A percentile compares a stretch with the other conserved stretches of the same genome.
Conservation (phyloP, 2,888 invertebrate species). For the Erebia ligea region DNA sequence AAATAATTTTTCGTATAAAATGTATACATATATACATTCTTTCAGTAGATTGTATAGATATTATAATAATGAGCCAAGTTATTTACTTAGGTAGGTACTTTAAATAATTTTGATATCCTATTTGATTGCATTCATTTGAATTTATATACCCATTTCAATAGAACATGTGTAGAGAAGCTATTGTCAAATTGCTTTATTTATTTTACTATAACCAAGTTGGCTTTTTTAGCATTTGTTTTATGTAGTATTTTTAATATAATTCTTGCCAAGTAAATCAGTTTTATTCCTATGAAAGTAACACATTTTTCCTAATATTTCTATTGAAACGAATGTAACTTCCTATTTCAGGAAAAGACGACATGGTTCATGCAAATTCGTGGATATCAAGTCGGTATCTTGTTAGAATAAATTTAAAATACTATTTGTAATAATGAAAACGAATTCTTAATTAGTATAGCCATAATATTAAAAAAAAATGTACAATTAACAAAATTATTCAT, state of each 20-base stretch:
- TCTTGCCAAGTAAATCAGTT: too few relatives aligned
- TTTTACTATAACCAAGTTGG: not conserved
- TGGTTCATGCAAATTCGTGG: not conserved
- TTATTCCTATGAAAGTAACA: too few relatives aligned
- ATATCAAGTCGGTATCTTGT: too few relatives aligned
- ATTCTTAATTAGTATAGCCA: not conserved
- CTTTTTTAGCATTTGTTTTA: not conserved
- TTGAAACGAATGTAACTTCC: not conserved
- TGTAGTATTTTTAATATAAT: too few relatives aligned
- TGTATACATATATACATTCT: not conserved
- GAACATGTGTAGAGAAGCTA: not conserved
- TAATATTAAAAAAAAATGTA: not conserved
- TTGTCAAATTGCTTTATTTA: not conserved
- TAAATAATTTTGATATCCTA: not conserved
- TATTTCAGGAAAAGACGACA: not conserved
- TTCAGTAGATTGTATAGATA: not conserved
- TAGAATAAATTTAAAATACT: too few relatives aligned
- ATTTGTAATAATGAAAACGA: not conserved
- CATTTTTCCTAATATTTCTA: not conserved
- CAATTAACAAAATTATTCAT: not conserved
- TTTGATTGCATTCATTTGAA: not conserved
- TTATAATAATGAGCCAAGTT: not conserved
- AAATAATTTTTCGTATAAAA: conserved; percentile 14
- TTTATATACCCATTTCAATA: not conserved
- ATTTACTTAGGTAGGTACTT: not conserved